These are phyloP conservation scores for Molothrus ater DNA, from an alignment of 2,797 vertebrate species.

Conservation along the genomic window DNA sequence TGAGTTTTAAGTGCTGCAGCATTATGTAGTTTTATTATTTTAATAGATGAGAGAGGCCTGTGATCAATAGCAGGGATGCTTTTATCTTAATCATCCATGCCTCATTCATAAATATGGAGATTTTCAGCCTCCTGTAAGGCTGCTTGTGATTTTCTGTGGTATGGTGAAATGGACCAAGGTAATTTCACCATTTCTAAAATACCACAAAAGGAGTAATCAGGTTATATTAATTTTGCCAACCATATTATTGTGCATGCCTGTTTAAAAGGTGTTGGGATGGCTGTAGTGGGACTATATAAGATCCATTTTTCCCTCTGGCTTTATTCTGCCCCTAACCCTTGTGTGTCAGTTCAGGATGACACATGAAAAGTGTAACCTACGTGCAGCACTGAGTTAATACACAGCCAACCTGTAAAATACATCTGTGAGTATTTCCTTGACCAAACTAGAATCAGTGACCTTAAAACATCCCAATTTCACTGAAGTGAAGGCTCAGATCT, in stretches of 20 bases:
- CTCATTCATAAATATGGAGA: constrained; percentile 67
- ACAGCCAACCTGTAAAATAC: neutral
- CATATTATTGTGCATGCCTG: neutral
- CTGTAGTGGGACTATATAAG: neutral
- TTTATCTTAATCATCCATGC: constrained; percentile 66
- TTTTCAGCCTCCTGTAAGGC: constrained; percentile 38
- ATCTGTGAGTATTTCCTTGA: neutral
- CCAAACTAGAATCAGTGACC: neutral
- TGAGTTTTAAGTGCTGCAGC: constrained; percentile 25
- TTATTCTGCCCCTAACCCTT: neutral
- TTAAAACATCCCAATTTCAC: constrained; percentile 9
- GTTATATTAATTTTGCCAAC: constrained; percentile 19
- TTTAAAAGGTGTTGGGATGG: neutral
- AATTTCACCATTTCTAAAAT: constrained; percentile 32
- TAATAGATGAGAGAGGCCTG: constrained; percentile 58
- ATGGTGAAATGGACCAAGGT: neutral
- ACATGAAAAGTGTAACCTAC: neutral
- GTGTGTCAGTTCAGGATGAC: neutral
- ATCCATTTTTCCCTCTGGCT: neutral
- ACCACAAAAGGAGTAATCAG: neutral
- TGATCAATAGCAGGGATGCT: constrained; percentile 66
- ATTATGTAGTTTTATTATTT: constrained; percentile 63
- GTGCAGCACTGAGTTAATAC: neutral
- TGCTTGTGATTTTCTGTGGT: constrained; percentile 43
- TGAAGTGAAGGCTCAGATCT: neutral